A percentile compares a stretch with the other conserved stretches of the same genome.
Evolutionary conservation across 2,797 vertebrate species (phyloP).

Genomic region (Chelonia mydas): DNA sequence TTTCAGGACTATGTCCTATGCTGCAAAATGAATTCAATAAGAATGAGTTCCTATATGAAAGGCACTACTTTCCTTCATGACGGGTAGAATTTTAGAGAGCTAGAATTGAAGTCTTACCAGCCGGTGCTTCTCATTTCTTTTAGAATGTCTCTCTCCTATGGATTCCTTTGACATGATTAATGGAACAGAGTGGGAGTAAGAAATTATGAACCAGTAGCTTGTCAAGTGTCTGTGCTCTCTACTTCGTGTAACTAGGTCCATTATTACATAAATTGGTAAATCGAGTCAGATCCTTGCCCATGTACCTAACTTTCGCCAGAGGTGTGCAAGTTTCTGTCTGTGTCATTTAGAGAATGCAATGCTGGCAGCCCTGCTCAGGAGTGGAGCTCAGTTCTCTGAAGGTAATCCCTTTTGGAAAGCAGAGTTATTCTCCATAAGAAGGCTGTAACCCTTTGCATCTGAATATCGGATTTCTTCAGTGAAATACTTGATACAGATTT

Average conservation of each 20-base stretch:
- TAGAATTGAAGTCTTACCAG: not conserved
- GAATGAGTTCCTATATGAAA: not conserved
- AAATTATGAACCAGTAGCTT: not conserved
- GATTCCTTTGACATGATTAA: not conserved
- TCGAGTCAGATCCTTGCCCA: not conserved
- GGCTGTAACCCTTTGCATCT: not conserved
- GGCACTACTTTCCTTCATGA: not conserved
- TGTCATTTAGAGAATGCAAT: not conserved
- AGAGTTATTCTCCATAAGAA: not conserved
- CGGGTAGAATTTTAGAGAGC: not conserved
- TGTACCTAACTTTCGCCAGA: not conserved
- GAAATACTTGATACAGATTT: not conserved
- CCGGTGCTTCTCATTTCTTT: not conserved
- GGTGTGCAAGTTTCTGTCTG: not conserved
- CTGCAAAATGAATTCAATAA: not conserved
- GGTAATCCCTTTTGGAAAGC: not conserved
- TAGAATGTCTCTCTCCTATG: not conserved
- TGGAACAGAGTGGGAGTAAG: not conserved
- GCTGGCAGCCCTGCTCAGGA: not conserved
- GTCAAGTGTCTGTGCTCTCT: not conserved
- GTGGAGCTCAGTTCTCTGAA: not conserved
- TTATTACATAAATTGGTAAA: not conserved
- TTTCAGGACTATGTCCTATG: not conserved
- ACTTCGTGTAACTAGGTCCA: not conserved
- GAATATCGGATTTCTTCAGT: not conserved